Base-by-base conservation (phyloP, 2,888 invertebrate genomes). In the Catocala fraxini region DNA sequence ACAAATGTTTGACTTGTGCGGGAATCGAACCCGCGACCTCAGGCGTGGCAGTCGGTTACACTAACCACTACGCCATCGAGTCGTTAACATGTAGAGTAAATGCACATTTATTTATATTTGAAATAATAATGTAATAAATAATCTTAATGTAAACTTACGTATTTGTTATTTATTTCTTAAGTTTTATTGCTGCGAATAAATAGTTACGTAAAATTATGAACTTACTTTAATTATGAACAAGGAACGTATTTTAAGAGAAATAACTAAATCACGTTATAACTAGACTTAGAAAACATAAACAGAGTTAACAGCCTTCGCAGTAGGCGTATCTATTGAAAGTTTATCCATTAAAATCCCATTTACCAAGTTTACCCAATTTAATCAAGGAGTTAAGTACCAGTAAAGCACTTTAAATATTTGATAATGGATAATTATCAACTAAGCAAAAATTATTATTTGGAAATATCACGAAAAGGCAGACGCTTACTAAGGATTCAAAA, bases 321-420 rank as follows among this genome's bases (percentile, higher is more conserved):
- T 70, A 73, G 66, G 73, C 69, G 71, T 70, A 75, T 70, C 67
- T 71, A 69, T 72, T 67, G 62, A 79, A 84, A 82, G 77, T 84
- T 82, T 75, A 59, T 73, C 71, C 77, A 84, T 83, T 83, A 79
- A 79, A 81, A 78, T 61, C 70, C 71, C 77, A 80, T 83, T 84
- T 71, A 72, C 73, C 57, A 80, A 84, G 72, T 80, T 82, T 70
- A 66, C 48, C 67, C 74, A 77, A 79, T 78, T 79, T 72, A 75
- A 77, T 78, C 56, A 78, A 74, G 69, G 75, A 70, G 51, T 68
- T 69, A 74, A 79, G 71, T 72, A 71, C 76, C 71, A 69, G 73
- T 75, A 72, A 69, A 77, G 61, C 52, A 59, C 67, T 78, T 74
- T 67, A 72, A 77, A 75, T 80, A 79, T 75, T 79, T 68, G 65